Percentiles rank a stretch among this genome's conserved stretches.
Evolutionary conservation across 2,888 invertebrate species (phyloP).

Genomic region (Hipparchia sbordonii): DNA sequence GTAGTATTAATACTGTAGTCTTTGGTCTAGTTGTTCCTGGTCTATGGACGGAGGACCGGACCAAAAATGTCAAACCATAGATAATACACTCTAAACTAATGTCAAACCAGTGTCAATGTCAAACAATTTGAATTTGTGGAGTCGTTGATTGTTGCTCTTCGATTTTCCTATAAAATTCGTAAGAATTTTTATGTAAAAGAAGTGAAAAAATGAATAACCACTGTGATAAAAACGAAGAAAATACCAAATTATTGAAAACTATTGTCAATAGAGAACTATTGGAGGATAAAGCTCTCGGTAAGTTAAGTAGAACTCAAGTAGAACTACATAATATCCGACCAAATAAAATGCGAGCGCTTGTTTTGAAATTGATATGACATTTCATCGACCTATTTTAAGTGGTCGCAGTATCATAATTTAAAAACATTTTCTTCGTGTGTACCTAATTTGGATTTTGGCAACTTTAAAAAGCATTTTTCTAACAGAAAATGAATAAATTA

Average conservation of each 20-base stretch:
- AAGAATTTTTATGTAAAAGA: not conserved
- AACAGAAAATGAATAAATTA: slow-evolving; percentile 75
- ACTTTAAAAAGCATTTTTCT: slow-evolving; percentile 35
- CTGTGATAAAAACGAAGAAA: slow-evolving; percentile 9
- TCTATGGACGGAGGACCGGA: too few species aligned
- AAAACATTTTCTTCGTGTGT: not conserved
- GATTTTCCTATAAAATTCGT: too few species aligned
- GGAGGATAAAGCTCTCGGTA: slow-evolving; percentile 54
- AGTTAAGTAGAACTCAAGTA: slow-evolving; percentile 35
- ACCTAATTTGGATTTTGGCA: slow-evolving; percentile 37
- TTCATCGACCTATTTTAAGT: not conserved
- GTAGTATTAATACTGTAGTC: too few species aligned
- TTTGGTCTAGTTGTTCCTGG: too few species aligned
- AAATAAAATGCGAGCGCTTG: not conserved
- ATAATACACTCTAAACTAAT: too few species aligned
- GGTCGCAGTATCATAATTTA: not conserved
- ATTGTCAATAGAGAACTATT: slow-evolving; percentile 24
- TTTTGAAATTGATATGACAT: slow-evolving; percentile 24
- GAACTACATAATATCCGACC: not conserved
- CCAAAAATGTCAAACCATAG: too few species aligned
- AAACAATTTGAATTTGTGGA: too few species aligned
- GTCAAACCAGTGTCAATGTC: not conserved
- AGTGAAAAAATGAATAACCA: slow-evolving; percentile 17
- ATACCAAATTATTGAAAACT: slow-evolving; percentile 8
- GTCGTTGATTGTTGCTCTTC: not conserved